Percentiles rank a stretch among this genome's conserved stretches.
phyloP scores from a whole-genome alignment of 1,140 invertebrate species.

The Leptinotarsa undecemlineata region DNA sequence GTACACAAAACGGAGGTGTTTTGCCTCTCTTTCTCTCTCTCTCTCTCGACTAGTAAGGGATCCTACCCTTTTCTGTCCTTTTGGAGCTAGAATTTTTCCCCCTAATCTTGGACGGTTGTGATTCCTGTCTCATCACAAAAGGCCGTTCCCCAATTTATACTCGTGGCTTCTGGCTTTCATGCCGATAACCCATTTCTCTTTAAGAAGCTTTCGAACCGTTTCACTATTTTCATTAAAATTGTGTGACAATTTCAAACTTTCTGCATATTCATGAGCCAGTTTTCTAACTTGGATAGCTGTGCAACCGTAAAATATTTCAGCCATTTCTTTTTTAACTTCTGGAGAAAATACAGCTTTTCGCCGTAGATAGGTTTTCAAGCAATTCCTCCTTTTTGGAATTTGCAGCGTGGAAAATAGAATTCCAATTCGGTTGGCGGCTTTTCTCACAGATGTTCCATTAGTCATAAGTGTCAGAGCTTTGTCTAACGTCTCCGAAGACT shows the following conservation, averaged over 20 bases:
- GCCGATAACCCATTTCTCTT: neutral
- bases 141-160: neutral
- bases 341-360: too few relatives aligned
- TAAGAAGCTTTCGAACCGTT: neutral
- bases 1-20: conserved; percentile 20
- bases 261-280: neutral
- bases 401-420: too few relatives aligned
- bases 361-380: too few relatives aligned
- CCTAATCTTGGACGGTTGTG: conserved; percentile 42
- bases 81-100: conserved; percentile 53
- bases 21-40: conserved; percentile 17
- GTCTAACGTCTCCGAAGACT: too few relatives aligned
- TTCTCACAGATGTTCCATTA: too few relatives aligned
- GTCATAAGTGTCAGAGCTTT: too few relatives aligned
- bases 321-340: too few relatives aligned
- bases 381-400: too few relatives aligned
- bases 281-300: neutral
- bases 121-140: neutral
- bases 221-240: neutral
- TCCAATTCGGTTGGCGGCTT: too few relatives aligned
- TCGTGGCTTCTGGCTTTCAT: neutral
- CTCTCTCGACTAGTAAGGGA: conserved; percentile 40
- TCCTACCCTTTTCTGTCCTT: conserved; percentile 54
- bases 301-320: neutral
- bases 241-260: neutral